A percentile compares a stretch with the other conserved stretches of the same genome.
phyloP scores from a whole-genome alignment of 2,888 invertebrate species.

The Schrankia costaestrigalis region DNA sequence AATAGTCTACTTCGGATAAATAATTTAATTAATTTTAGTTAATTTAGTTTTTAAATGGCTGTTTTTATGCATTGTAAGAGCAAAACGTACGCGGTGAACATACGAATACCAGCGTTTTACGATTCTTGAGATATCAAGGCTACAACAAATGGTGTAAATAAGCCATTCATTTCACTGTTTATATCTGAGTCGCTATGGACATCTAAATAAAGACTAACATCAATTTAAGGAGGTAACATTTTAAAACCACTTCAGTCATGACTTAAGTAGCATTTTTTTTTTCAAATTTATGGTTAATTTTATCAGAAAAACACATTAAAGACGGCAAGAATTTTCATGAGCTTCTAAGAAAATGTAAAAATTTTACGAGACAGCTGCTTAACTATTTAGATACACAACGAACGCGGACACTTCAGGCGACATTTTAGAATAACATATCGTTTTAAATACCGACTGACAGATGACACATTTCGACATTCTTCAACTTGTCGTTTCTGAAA shows the following conservation, averaged over 20 bases:
- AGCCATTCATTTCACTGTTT: slow-evolving; percentile 16
- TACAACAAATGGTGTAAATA: slow-evolving; percentile 10
- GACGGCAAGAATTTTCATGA: slow-evolving; percentile 58
- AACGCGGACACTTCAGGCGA: slow-evolving; percentile 50
- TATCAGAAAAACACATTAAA: slow-evolving; percentile 39
- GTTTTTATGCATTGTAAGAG: too few species aligned
- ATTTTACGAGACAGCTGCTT: slow-evolving; percentile 67
- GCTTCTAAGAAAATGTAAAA: slow-evolving; percentile 55
- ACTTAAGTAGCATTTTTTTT: slow-evolving; percentile 31
- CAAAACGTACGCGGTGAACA: neutral
- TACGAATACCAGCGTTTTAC: neutral
- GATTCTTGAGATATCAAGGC: neutral
- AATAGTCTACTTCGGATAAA: too few species aligned
- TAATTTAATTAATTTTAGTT: too few species aligned
- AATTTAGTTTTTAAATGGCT: too few species aligned
- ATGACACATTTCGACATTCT: slow-evolving; percentile 80
- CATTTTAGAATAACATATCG: slow-evolving; percentile 77
- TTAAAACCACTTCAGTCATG: slow-evolving; percentile 21
- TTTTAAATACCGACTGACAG: slow-evolving; percentile 79
- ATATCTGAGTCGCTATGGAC: slow-evolving; percentile 14
- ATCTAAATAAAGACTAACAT: slow-evolving; percentile 23
- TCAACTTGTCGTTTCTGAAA: slow-evolving; percentile 78
- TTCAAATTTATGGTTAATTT: slow-evolving; percentile 42
- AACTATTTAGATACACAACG: slow-evolving; percentile 69
- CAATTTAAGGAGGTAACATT: slow-evolving; percentile 21